A percentile compares a stretch with the other conserved stretches of the same genome.
These are phyloP conservation scores for Chromoteleia sp. DNA, from an alignment of 2,888 invertebrate genomes.

Conservation along the genomic window DNA sequence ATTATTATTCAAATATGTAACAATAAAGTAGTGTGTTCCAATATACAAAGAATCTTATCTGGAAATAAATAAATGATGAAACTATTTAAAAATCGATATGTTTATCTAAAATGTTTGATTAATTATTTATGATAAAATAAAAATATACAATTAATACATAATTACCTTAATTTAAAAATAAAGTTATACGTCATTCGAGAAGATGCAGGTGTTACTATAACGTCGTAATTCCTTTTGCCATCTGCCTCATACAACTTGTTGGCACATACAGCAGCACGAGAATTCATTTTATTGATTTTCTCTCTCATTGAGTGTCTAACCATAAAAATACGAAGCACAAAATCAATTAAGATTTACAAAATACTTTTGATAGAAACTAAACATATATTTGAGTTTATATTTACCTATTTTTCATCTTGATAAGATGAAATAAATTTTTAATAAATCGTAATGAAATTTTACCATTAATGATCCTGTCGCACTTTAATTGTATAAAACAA, in stretches of 20 bases:
- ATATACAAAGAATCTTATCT: conserved; percentile 32
- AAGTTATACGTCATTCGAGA: conserved; percentile 9
- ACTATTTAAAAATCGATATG: too few relatives aligned
- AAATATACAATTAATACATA: too few relatives aligned
- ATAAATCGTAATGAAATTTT: too few relatives aligned
- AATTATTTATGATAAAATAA: too few relatives aligned
- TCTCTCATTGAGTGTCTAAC: conserved; percentile 71
- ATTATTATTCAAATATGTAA: conserved; percentile 75
- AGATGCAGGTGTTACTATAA: conserved; percentile 24
- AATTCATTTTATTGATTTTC: conserved; percentile 79
- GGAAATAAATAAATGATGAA: conserved; percentile 32
- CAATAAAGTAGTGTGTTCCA: background rate
- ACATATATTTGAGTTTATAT: background rate
- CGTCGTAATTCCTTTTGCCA: conserved; percentile 36
- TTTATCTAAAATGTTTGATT: too few relatives aligned
- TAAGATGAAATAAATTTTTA: too few relatives aligned
- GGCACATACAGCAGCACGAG: conserved; percentile 74
- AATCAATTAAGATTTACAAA: conserved; percentile 7
- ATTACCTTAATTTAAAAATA: conserved; percentile 25
- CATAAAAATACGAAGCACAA: conserved; percentile 49
- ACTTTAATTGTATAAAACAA: too few relatives aligned
- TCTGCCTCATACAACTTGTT: conserved; percentile 78
- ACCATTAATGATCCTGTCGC: too few relatives aligned
- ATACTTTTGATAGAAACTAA: background rate
- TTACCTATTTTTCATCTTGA: background rate